These are phyloP conservation scores for Trogon surrucura DNA, from an alignment of 2,113 vertebrate genomes.

Conservation along the genomic window DNA sequence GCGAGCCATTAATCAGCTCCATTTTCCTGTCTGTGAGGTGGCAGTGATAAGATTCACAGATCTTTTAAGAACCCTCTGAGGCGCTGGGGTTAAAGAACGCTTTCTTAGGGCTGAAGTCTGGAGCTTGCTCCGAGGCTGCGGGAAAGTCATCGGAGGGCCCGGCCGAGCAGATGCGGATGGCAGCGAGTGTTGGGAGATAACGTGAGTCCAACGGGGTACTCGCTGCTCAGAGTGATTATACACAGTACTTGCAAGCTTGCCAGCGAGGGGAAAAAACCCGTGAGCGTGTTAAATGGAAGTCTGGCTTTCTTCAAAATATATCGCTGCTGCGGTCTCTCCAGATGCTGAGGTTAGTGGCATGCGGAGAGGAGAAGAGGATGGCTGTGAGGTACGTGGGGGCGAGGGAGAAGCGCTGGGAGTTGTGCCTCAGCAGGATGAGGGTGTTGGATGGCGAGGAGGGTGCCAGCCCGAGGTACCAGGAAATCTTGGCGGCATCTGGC, in stretches of 20 bases:
- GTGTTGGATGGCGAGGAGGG: accelerated
- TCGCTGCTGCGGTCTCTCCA: neutral
- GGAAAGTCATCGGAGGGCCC: neutral
- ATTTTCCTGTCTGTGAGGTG: neutral
- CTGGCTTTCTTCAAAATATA: neutral
- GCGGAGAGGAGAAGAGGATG: neutral
- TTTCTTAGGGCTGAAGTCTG: neutral
- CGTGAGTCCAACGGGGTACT: neutral
- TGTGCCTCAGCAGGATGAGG: neutral
- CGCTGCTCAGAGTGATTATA: neutral
- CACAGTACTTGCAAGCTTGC: neutral
- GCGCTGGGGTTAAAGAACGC: neutral
- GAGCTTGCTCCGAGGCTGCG: neutral
- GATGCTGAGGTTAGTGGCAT: neutral
- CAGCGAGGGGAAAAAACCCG: neutral
- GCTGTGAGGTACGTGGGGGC: neutral
- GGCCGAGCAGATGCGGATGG: neutral
- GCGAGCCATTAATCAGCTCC: neutral
- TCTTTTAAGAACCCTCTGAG: neutral
- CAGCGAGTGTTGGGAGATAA: neutral
- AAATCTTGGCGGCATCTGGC: conserved; percentile 11
- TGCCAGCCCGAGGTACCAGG: neutral
- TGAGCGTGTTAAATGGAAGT: neutral
- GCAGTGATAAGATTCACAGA: neutral
- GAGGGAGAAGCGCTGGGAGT: neutral